Percentiles rank a stretch among this genome's conserved stretches.
Evolutionary conservation across 1,140 invertebrate genomes (phyloP).

Genomic region (Aplysia californica): DNA sequence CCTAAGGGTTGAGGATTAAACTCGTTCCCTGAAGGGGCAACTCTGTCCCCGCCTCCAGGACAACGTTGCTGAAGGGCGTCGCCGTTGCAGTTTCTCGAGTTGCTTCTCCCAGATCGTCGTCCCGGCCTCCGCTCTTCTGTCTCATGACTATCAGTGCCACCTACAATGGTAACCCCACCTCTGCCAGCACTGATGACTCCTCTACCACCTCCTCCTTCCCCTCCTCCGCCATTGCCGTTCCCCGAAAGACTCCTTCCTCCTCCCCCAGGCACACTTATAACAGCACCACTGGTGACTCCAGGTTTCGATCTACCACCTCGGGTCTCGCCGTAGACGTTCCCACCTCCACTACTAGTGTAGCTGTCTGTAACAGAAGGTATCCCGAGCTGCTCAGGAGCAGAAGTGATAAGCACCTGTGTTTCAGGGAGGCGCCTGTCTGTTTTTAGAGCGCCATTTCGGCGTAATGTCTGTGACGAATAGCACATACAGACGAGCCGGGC

Average conservation of each 20-base stretch:
- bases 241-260: not conserved
- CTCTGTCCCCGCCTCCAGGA: constrained; percentile 2
- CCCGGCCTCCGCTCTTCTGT: no score
- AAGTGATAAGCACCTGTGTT: no score
- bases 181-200: no score
- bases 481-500: constrained; percentile 43
- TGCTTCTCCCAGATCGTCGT: no score
- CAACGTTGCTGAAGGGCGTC: not conserved
- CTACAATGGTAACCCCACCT: no score
- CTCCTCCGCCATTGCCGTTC: not conserved
- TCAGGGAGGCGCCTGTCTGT: not conserved
- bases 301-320: not conserved
- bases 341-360: no score
- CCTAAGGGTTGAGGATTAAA: not conserved
- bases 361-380: no score
- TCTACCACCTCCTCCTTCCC: no score
- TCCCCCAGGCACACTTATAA: not conserved
- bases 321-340: no score
- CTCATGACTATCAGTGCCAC: no score
- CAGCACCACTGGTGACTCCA: not conserved
- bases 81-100: not conserved
- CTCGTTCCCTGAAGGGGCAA: not conserved
- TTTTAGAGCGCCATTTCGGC: constrained; percentile 8
- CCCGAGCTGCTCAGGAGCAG: no score
- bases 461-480: constrained; percentile 15